Evolutionary conservation across 2,797 vertebrate genomes (phyloP).

Genomic region (Lates japonicus): DNA sequence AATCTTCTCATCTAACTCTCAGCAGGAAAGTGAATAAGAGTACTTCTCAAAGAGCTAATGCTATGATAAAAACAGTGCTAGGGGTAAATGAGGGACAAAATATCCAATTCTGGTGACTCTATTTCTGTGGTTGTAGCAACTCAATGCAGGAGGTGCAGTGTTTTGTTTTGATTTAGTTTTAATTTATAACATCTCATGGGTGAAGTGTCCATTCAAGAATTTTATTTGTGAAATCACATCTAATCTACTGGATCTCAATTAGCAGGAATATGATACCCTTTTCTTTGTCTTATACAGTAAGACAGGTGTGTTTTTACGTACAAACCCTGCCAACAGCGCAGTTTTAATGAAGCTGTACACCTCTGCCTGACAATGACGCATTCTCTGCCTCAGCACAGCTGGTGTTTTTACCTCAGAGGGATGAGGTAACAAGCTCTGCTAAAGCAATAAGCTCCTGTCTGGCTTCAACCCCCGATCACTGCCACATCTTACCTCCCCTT

Average conservation of each 20-base stretch:
- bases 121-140: constrained; percentile 9
- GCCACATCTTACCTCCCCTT: constrained; percentile 39
- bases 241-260: constrained; percentile 37
- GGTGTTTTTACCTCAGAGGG: constrained; percentile 68
- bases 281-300: neutral
- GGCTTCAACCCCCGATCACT: neutral
- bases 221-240: constrained; percentile 23
- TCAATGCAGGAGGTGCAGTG: constrained; percentile 1
- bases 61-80: neutral
- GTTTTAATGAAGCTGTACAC: constrained; percentile 54
- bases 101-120: neutral
- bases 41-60: neutral
- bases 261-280: constrained; percentile 25
- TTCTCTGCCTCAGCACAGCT: constrained; percentile 65
- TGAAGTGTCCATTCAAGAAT: neutral
- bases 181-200: constrained; percentile 14
- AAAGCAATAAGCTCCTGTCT: constrained; percentile 75
- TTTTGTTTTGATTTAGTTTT: constrained; percentile 30
- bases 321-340: constrained; percentile 27
- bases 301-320: constrained; percentile 5
- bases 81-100: neutral
- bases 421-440: constrained; percentile 77
- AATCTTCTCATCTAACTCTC: neutral
- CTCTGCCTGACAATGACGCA: constrained; percentile 60
- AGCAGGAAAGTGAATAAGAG: neutral